A percentile compares a stretch with the other conserved stretches of the same genome.
phyloP scores from a whole-genome alignment of 2,888 invertebrate species.

The Petrolisthes cinctipes region DNA sequence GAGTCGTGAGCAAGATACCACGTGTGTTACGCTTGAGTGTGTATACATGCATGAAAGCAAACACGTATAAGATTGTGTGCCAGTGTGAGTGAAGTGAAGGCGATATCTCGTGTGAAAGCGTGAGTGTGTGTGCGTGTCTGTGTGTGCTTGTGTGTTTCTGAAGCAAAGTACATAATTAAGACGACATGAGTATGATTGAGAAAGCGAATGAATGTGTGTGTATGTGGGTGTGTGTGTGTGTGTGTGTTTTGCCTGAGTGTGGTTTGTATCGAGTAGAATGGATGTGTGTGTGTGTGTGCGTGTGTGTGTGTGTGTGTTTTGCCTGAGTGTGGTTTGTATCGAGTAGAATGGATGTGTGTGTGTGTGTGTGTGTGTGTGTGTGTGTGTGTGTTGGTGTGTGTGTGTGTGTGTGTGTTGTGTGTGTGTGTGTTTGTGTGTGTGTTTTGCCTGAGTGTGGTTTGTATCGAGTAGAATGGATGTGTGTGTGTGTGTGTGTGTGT shows the following conservation, averaged over 20 bases:
- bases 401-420: background rate
- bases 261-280: background rate
- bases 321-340: background rate
- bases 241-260: background rate
- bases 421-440: background rate
- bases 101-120: slow-evolving; percentile 2
- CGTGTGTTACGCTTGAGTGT: slow-evolving; percentile 4
- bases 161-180: too few relatives aligned
- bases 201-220: background rate
- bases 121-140: slow-evolving; percentile 2
- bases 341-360: background rate
- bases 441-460: too few relatives aligned
- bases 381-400: background rate
- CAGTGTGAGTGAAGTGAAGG: slow-evolving; percentile 2
- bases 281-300: background rate
- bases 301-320: background rate
- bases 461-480: background rate
- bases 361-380: slow-evolving; percentile 1
- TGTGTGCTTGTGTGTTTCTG: background rate
- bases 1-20: slow-evolving; percentile 1
- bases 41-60: slow-evolving; percentile 1
- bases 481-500: background rate
- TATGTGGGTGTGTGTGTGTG: slow-evolving; percentile 14
- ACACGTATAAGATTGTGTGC: background rate
- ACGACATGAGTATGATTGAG: too few relatives aligned